A percentile compares a stretch with the other conserved stretches of the same genome.
Conservation (phyloP, 2,797 vertebrate species). For the Nannoperca obscura region DNA sequence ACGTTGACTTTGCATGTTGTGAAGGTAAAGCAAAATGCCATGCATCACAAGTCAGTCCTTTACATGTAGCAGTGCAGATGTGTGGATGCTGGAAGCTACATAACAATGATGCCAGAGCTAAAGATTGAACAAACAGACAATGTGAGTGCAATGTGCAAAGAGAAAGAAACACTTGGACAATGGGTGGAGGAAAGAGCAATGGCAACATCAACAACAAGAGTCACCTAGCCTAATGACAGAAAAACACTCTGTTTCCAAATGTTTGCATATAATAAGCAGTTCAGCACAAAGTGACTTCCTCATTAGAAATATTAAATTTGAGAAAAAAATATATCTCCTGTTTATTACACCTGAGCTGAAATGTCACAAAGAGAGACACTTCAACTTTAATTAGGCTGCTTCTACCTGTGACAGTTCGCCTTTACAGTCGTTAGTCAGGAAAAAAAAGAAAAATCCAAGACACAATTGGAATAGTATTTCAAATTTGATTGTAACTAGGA, state of each 20-base stretch:
- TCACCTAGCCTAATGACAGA: constrained; percentile 27
- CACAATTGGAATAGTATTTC: constrained; percentile 49
- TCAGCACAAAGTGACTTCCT: constrained; percentile 35
- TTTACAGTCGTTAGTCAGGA: constrained; percentile 51
- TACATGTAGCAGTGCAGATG: constrained; percentile 57
- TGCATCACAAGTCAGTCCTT: constrained; percentile 75
- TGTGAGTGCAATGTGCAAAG: constrained; percentile 65
- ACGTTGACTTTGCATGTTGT: constrained; percentile 61
- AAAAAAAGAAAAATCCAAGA: constrained; percentile 36
- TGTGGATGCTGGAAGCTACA: constrained; percentile 57
- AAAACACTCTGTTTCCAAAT: constrained; percentile 22
- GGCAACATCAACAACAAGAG: constrained; percentile 51
- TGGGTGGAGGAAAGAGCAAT: constrained; percentile 69
- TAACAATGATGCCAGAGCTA: constrained; percentile 56
- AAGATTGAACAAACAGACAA: constrained; percentile 58
- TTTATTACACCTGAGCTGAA: constrained; percentile 43
- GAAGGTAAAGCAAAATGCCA: constrained; percentile 76
- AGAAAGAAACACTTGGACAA: constrained; percentile 65
- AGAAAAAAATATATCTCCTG: constrained; percentile 7
- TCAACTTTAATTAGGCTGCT: constrained; percentile 55
- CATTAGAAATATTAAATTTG: constrained; percentile 39
- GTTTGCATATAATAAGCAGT: constrained; percentile 26
- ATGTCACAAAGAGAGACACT: constrained; percentile 53
- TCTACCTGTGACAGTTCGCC: constrained; percentile 50
- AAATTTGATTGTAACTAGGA: constrained; percentile 55